Percentiles rank a stretch among this genome's conserved stretches.
These are phyloP conservation scores for Trilocha varians DNA, from an alignment of 2,888 invertebrate species.

Conservation along the genomic window DNA sequence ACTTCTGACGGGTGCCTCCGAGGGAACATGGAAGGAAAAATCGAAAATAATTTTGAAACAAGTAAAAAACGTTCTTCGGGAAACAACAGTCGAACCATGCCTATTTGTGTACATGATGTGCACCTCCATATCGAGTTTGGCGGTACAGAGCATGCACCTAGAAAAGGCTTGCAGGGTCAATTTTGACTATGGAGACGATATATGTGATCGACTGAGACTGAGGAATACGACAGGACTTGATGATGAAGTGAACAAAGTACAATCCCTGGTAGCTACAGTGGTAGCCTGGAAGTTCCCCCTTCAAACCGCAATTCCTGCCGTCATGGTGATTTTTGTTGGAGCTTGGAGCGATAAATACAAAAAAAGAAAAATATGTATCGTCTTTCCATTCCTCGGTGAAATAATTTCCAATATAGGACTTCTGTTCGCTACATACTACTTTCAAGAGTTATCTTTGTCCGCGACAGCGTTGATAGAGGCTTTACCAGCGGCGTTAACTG, in stretches of 20 bases:
- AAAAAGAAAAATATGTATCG: slow-evolving; percentile 72
- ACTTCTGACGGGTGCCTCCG: slow-evolving; percentile 37
- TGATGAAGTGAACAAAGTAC: slow-evolving; percentile 51
- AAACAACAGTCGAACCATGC: slow-evolving; percentile 78
- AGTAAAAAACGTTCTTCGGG: slow-evolving; percentile 44
- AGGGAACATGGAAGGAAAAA: slow-evolving; percentile 44
- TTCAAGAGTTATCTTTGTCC: slow-evolving; percentile 64
- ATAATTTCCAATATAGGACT: slow-evolving; percentile 67
- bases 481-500: slow-evolving; percentile 73
- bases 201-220: slow-evolving; percentile 65
- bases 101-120: slow-evolving; percentile 77
- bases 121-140: slow-evolving; percentile 76
- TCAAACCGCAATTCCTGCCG: slow-evolving; percentile 72
- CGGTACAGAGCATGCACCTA: slow-evolving; percentile 71
- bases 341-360: slow-evolving; percentile 77
- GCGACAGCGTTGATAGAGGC: slow-evolving; percentile 70
- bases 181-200: slow-evolving; percentile 57
- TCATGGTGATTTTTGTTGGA: slow-evolving; percentile 73
- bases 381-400: slow-evolving; percentile 72
- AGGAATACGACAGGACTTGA: slow-evolving; percentile 59
- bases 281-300: slow-evolving; percentile 74
- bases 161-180: slow-evolving; percentile 75
- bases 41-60: slow-evolving; percentile 43
- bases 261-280: slow-evolving; percentile 65
- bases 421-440: slow-evolving; percentile 71